These are phyloP conservation scores for Dipodomys stephensi DNA, from an alignment of 2,113 vertebrate species.

Conservation along the genomic window DNA sequence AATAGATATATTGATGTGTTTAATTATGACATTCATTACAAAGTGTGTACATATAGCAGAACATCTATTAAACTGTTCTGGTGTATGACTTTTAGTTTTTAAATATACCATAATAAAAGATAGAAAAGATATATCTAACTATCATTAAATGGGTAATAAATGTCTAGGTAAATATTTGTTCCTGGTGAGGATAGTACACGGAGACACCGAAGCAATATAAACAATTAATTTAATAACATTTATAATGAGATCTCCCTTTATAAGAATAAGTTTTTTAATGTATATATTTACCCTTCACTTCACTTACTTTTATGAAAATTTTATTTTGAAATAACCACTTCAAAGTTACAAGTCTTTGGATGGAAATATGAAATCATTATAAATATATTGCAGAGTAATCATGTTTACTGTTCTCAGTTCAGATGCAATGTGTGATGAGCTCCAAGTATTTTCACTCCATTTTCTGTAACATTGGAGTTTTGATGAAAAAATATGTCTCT, in stretches of 20 bases:
- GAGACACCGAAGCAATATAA: neutral
- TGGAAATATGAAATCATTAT: conserved; percentile 12
- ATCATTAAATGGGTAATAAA: neutral
- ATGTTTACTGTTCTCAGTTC: neutral
- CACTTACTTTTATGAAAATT: conserved; percentile 8
- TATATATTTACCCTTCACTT: neutral
- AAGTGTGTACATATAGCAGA: neutral
- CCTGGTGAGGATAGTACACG: neutral
- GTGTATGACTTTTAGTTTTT: neutral
- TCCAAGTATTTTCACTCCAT: neutral
- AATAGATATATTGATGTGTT: neutral
- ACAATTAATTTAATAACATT: neutral
- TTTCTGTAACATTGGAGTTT: neutral
- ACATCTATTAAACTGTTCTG: neutral
- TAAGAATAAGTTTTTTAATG: neutral
- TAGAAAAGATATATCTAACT: neutral
- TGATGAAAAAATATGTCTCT: neutral
- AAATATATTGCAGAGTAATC: neutral
- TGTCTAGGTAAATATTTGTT: neutral
- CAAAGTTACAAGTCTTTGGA: neutral
- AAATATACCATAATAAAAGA: neutral
- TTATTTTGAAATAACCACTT: conserved; percentile 14
- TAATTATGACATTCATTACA: neutral
- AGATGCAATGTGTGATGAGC: neutral
- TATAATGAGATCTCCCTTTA: neutral